Evolutionary conservation across 2,113 vertebrate genomes (phyloP).

Genomic region (Pseudopodoces humilis): DNA sequence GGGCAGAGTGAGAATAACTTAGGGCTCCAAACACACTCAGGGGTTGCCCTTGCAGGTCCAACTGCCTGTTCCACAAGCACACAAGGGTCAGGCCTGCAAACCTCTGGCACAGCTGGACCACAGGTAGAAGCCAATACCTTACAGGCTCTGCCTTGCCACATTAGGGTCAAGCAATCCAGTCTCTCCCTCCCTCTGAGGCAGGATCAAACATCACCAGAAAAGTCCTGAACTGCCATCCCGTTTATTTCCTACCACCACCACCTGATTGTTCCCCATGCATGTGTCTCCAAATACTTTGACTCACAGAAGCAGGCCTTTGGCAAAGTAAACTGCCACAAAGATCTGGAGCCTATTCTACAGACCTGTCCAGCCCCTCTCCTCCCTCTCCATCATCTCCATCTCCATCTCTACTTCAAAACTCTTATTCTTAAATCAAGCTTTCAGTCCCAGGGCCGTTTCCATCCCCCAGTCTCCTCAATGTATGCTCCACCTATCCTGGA

Average conservation of each 20-base stretch:
- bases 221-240: neutral
- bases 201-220: neutral
- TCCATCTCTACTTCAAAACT: neutral
- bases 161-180: neutral
- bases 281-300: neutral
- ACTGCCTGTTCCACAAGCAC: neutral
- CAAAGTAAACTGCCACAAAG: neutral
- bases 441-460: neutral
- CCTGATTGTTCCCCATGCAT: neutral
- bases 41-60: neutral
- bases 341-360: neutral
- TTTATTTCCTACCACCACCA: neutral
- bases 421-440: neutral
- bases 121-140: neutral
- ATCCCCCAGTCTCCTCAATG: neutral
- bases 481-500: neutral
- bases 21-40: neutral
- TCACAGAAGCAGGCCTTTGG: neutral
- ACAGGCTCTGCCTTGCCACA: neutral
- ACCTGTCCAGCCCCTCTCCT: accelerated
- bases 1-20: neutral
- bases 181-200: neutral
- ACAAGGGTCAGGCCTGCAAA: neutral
- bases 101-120: neutral
- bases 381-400: neutral